Conservation (phyloP, 2,113 vertebrate genomes). For the Oxygymnocypris stewartii region DNA sequence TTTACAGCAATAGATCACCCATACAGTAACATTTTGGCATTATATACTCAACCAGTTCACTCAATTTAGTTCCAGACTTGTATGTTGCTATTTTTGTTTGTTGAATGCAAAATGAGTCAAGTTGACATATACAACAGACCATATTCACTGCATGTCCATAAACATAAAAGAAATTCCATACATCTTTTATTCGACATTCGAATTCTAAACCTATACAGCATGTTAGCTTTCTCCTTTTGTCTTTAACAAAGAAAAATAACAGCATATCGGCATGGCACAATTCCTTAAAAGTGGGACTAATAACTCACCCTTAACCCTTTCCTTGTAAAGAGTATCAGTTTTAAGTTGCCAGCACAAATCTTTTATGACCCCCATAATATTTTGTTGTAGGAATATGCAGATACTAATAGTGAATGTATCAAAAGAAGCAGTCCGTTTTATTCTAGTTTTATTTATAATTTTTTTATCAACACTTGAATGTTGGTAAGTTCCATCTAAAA, state of each 20-base stretch:
- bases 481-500: no score
- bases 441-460: no score
- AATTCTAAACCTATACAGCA: not conserved
- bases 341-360: no score
- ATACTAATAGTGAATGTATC: no score
- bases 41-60: not conserved
- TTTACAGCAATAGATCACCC: not conserved
- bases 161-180: not conserved
- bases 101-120: not conserved
- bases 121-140: not conserved
- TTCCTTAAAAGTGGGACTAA: not conserved
- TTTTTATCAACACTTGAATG: no score
- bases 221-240: not conserved
- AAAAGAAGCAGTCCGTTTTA: no score
- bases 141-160: not conserved
- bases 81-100: not conserved
- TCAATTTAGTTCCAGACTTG: not conserved
- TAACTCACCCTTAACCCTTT: not conserved
- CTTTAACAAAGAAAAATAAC: not conserved
- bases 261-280: not conserved
- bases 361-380: no score
- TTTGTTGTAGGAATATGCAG: no score
- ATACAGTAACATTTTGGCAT: not conserved
- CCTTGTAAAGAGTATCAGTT: no score
- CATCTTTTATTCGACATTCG: not conserved